phyloP scores from a whole-genome alignment of 2,797 vertebrate genomes.

The Sebastes hopkinsi region DNA sequence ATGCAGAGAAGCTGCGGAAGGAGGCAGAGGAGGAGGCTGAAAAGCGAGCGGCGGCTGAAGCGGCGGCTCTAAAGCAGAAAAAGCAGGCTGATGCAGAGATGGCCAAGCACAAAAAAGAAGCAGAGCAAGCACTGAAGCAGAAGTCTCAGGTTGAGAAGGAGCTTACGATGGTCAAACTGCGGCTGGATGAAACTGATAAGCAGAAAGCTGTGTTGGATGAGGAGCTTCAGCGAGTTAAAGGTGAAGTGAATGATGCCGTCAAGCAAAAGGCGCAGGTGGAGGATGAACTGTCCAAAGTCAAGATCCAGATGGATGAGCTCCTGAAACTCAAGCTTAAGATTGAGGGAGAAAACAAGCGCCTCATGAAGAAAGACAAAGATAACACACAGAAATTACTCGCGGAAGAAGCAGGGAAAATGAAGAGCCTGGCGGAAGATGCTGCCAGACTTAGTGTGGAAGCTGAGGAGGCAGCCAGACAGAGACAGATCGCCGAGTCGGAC shows the following conservation, averaged over 20 bases:
- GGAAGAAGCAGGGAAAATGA: conserved; percentile 96
- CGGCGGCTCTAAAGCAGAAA: conserved; percentile 89
- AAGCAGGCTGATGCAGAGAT: conserved; percentile 91
- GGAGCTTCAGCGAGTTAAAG: conserved; percentile 93
- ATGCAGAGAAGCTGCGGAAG: conserved; percentile 89
- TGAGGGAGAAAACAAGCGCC: conserved; percentile 89
- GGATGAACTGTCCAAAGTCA: conserved; percentile 90
- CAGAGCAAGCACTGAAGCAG: conserved; percentile 90
- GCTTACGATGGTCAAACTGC: conserved; percentile 85
- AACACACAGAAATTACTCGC: conserved; percentile 88
- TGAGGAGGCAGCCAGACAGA: conserved; percentile 90
- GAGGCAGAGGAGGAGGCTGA: conserved; percentile 91
- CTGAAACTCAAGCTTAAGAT: conserved; percentile 90
- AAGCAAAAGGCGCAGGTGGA: conserved; percentile 92
- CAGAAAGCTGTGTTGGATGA: conserved; percentile 91
- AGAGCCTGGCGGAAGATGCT: conserved; percentile 91
- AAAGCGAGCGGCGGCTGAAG: conserved; percentile 88
- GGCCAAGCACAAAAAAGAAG: conserved; percentile 93
- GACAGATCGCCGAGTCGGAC: conserved; percentile 88
- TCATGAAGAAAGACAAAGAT: conserved; percentile 92
- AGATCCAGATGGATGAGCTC: conserved; percentile 93
- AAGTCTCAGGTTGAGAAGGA: conserved; percentile 94
- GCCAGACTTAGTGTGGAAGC: conserved; percentile 89
- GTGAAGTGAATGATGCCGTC: conserved; percentile 87
- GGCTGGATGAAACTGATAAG: conserved; percentile 92